Evolutionary conservation across 2,888 invertebrate species (phyloP), one percentile per base, ranked within the genome.

Genomic region (Phorcus lineatus): DNA sequence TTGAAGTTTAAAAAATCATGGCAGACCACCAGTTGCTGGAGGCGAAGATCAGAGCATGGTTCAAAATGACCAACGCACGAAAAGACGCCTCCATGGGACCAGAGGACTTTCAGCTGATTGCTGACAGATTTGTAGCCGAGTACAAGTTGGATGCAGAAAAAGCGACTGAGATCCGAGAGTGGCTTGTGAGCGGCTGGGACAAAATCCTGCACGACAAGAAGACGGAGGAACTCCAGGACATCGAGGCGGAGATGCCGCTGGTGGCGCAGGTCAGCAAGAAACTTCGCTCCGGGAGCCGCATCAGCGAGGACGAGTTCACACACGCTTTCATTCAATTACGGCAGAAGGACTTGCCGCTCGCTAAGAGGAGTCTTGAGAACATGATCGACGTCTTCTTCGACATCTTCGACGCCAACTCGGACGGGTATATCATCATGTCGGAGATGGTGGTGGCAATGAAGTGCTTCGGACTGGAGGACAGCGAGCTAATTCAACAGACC

Each of bases 171-270:
- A 79, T 90, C 9, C 81, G 84, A 16, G 82, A 85, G 0, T 88
- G 87, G 88, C 80, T 90, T 1, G 84, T 87, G 36, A 83, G 88
- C 55, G 88, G 89, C 16, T 89, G 88, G 87, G 78, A 84, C 53
- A 82, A 85, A 19, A 62, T 75, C 52, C 24, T 77, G 74, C 57
- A 77, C 22, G 78, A 76, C 67, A 24, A 81, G 28, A 24, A 81
- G 28, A 54, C 80, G 31, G 81, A 77, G 19, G 81, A 81, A 17
- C 62, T 78, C 0, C 70, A 78, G 17, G 24, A 52, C 11, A n/a
- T 40, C 2, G 22, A 74, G 28, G 57, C 36, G 17, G 40, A 66
- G 3, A 24, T 83, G 13, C 88, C 88, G 0, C 77, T 85, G 24
- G 81, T 86, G 2, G 74, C 84, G 6, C 80, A 83, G 36, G 80